Evolutionary conservation across 2,888 invertebrate genomes (phyloP), one percentile per base, ranked within the genome.

Genomic region (Chrysolina americana): DNA sequence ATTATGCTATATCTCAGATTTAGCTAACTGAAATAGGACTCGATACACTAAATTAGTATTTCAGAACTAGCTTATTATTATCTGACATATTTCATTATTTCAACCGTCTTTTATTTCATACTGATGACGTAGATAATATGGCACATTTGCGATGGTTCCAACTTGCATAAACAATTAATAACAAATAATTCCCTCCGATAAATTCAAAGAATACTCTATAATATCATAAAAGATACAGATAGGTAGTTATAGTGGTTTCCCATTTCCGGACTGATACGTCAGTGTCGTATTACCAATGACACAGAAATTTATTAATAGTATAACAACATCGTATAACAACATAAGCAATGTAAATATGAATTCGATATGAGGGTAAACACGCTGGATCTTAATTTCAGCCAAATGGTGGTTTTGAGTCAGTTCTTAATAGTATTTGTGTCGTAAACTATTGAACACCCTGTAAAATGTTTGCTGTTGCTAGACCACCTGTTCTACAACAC

Each of bases 181-280:
- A n/a, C n/a, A n/a, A n/a, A n/a, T n/a, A n/a, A n/a, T n/a, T n/a
- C n/a, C 13, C 53, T 53, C 21, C 53, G 13, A 23, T 53, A 53
- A 21, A 53, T 53, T 53, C 53, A 17, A 21, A 21, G 21, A 13
- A 10, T 21, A 17, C 23, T 19, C 17, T 4, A 13, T 11, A 53
- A 53, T 21, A 53, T 21, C 53, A 53, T 23, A 53, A 53, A 53
- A 53, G 21, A 53, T 53, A 53, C 53, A 53, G 21, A 11, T 53
- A 19, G 19, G 21, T 53, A 13, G 53, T 53, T 19, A 17, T 53
- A 21, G 15, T 23, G 10, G 53, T 21, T 53, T 17, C 17, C 21
- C 9, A 44, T 44, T 13, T 44, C 36, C 36, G 0, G 0, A 44
- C 0, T n/a, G 44, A 13, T 13, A 15, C 44, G 13, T 4, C 44